These are phyloP conservation scores for Upupa epops DNA, from an alignment of 2,113 vertebrate genomes.

Conservation along the genomic window DNA sequence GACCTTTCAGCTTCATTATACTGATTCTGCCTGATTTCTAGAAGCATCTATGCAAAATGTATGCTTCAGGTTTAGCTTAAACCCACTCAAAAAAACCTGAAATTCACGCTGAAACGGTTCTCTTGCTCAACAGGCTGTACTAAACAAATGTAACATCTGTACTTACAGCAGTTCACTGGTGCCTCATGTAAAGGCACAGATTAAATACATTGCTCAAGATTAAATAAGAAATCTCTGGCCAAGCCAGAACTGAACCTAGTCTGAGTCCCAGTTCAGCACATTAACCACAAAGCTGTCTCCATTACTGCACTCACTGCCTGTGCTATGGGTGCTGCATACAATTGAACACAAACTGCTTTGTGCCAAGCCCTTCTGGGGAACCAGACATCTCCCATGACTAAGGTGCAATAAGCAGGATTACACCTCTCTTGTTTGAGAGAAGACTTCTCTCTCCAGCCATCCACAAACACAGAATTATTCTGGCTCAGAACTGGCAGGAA, in stretches of 20 bases:
- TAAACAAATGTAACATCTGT: neutral
- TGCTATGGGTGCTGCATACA: neutral
- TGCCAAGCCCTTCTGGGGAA: accelerated
- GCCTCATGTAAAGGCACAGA: constrained; percentile 20
- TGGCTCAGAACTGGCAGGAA: neutral
- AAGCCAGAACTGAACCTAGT: constrained; percentile 39
- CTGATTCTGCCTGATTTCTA: neutral
- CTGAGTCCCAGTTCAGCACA: constrained; percentile 41
- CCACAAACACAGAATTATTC: neutral
- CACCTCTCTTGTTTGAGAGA: neutral
- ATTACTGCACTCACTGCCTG: neutral
- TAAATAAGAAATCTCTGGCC: constrained; percentile 18
- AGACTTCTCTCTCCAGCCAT: neutral
- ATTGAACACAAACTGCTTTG: neutral
- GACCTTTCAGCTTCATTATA: neutral
- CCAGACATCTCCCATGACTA: neutral
- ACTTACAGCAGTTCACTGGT: neutral
- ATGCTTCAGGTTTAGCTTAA: neutral
- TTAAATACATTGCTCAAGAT: constrained; percentile 32
- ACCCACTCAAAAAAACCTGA: neutral
- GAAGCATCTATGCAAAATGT: neutral
- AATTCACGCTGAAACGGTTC: neutral
- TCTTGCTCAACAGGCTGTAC: neutral
- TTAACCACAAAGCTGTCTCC: constrained; percentile 10
- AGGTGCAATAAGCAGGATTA: neutral